These are phyloP conservation scores for Drosophila kepulauana DNA, from an alignment of 1,140 invertebrate species.

Conservation along the genomic window DNA sequence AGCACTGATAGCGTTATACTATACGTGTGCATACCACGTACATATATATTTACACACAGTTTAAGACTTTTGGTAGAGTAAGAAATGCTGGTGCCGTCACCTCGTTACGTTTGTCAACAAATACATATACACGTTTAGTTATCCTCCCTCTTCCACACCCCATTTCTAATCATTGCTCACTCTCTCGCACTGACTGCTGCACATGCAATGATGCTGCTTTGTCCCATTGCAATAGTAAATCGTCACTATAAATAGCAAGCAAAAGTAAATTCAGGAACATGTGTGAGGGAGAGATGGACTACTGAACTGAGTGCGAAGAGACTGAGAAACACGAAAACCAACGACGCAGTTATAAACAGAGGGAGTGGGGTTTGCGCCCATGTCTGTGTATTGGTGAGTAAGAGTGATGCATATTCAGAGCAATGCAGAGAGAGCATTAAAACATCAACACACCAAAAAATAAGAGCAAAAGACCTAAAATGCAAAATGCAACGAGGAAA, in stretches of 20 bases:
- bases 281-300: constrained; percentile 37
- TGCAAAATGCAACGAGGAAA: constrained; percentile 47
- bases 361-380: not conserved
- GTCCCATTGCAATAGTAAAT: constrained; percentile 56
- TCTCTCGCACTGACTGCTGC: not conserved
- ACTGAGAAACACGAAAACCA: constrained; percentile 33
- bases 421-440: constrained; percentile 16
- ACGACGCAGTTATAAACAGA: constrained; percentile 47
- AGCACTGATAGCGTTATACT: constrained; percentile 60
- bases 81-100: constrained; percentile 6
- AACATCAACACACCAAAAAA: constrained; percentile 36
- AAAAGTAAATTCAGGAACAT: constrained; percentile 68
- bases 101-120: constrained; percentile 37
- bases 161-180: constrained; percentile 13
- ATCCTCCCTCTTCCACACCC: constrained; percentile 9
- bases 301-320: too few species aligned
- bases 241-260: constrained; percentile 68
- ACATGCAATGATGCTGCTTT: constrained; percentile 24
- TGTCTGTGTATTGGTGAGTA: constrained; percentile 15
- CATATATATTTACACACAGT: not conserved
- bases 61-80: constrained; percentile 24
- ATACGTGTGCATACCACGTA: not conserved
- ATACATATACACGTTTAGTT: not conserved
- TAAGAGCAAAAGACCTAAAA: constrained; percentile 46
- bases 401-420: constrained; percentile 22